A percentile compares a stretch with the other conserved stretches of the same genome.
These are phyloP conservation scores for Aptenodytes patagonicus DNA, from an alignment of 2,113 vertebrate genomes.

Conservation along the genomic window DNA sequence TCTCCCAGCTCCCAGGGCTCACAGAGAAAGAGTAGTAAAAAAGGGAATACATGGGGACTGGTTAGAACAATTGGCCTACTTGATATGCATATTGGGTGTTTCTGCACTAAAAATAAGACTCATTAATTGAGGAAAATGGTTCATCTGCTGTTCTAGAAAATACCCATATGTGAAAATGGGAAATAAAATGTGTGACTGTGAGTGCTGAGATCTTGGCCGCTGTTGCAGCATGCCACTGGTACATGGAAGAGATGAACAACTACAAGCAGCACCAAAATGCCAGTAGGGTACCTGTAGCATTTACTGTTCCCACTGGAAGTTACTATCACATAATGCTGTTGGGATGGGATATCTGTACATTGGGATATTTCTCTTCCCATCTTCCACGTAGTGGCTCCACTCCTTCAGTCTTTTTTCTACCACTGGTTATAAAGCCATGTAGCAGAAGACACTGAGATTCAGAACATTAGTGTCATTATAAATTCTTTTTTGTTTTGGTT, in stretches of 20 bases:
- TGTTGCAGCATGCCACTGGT: background rate
- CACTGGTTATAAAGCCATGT: background rate
- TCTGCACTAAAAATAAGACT: constrained; percentile 24
- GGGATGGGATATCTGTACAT: background rate
- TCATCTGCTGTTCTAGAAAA: constrained; percentile 26
- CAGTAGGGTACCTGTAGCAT: background rate
- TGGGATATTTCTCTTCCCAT: background rate
- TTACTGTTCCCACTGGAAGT: background rate
- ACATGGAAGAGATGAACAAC: background rate
- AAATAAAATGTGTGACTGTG: background rate
- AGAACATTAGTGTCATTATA: background rate
- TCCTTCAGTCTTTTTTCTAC: background rate
- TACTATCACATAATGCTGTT: background rate
- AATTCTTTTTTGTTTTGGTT: background rate
- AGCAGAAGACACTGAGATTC: background rate
- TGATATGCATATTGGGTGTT: background rate
- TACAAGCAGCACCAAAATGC: background rate
- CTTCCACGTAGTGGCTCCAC: background rate
- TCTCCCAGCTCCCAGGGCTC: background rate
- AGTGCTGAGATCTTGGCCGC: background rate
- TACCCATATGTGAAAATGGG: background rate
- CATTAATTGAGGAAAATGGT: background rate
- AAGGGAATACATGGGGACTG: background rate
- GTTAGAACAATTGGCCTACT: background rate
- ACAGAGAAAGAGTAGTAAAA: background rate